Evolutionary conservation across 2,113 vertebrate genomes (phyloP).

Genomic region (Pluvianellus socialis): DNA sequence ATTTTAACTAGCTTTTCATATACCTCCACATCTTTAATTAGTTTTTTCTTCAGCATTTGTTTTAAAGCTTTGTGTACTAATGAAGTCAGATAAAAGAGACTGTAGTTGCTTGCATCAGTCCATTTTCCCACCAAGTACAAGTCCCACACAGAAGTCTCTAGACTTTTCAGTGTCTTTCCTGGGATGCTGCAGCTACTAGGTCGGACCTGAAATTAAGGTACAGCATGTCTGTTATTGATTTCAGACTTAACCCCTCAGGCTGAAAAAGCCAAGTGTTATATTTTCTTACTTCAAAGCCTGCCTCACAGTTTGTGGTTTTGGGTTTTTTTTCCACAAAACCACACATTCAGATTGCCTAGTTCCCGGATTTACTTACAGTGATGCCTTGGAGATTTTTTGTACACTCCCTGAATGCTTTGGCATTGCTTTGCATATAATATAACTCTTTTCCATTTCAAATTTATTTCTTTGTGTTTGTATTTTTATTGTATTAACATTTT

Average conservation of each 20-base stretch:
- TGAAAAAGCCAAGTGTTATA: background rate
- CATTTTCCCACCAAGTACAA: background rate
- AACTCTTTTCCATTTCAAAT: background rate
- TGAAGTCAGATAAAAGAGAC: background rate
- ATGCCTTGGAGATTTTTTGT: background rate
- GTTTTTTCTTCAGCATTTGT: background rate
- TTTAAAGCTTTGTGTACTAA: background rate
- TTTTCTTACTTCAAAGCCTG: background rate
- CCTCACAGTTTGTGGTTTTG: background rate
- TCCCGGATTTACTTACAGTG: background rate
- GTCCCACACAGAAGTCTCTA: background rate
- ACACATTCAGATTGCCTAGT: background rate
- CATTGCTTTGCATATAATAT: background rate
- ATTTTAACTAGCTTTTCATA: conserved; percentile 18
- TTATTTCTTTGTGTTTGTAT: background rate
- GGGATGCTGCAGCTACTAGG: background rate
- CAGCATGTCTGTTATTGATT: background rate
- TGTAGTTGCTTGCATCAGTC: background rate
- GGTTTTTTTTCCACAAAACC: background rate
- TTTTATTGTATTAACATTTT: background rate
- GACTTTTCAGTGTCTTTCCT: background rate
- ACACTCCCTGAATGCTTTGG: background rate
- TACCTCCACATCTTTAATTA: conserved; percentile 14
- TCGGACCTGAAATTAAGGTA: background rate
- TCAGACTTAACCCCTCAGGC: background rate